phyloP scores from a whole-genome alignment of 2,113 vertebrate species.

The Sarotherodon lohbergeri region DNA sequence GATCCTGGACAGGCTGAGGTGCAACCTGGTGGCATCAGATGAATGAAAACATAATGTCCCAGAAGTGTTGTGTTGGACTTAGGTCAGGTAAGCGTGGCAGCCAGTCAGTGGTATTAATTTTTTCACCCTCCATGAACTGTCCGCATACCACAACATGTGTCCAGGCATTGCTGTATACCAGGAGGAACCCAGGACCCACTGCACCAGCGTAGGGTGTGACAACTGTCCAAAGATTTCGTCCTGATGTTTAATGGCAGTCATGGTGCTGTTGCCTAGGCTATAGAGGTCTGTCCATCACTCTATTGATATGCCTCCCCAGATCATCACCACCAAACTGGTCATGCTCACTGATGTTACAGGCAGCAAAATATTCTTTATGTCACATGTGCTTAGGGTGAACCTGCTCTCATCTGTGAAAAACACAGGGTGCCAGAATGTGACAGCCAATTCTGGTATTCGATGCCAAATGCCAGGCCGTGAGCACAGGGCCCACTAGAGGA shows the following conservation, averaged over 20 bases:
- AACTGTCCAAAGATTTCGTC: not conserved
- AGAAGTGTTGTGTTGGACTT: not conserved
- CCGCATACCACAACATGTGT: not conserved
- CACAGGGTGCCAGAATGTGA: not conserved
- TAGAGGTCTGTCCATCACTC: not conserved
- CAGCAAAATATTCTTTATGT: not conserved
- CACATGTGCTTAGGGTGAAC: not conserved
- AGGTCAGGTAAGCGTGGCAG: not conserved
- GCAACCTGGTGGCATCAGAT: not conserved
- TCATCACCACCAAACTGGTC: not conserved
- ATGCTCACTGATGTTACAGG: not conserved
- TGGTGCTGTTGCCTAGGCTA: not conserved
- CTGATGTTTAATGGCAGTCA: not conserved
- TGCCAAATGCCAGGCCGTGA: not conserved
- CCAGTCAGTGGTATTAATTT: not conserved
- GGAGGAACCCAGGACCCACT: not conserved
- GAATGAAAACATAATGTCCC: accelerated
- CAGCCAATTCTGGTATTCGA: not conserved
- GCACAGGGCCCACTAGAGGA: not conserved
- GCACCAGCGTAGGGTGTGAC: not conserved
- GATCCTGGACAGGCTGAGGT: not conserved
- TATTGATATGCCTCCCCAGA: not conserved
- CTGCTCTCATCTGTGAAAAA: not conserved
- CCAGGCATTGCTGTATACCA: not conserved
- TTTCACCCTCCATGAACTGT: not conserved